These are phyloP conservation scores for Danionella dracula DNA, from an alignment of 2,797 vertebrate species.

Conservation along the genomic window DNA sequence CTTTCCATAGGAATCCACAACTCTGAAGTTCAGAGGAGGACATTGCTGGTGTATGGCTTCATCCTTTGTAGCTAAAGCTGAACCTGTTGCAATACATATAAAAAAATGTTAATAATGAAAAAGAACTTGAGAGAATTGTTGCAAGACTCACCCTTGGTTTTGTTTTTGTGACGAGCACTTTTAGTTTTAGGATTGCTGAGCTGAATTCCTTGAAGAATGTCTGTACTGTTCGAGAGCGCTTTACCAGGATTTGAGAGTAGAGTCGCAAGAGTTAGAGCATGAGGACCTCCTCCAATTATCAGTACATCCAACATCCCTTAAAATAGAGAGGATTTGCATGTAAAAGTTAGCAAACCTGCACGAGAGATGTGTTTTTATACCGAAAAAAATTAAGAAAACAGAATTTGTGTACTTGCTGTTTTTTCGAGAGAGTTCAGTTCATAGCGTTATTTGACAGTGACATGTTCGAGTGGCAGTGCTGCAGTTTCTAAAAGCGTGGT, in stretches of 20 bases:
- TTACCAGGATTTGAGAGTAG: conserved; percentile 52
- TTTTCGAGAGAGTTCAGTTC: not conserved
- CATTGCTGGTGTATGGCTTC: not conserved
- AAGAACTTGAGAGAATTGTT: too few species aligned
- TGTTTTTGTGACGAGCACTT: conserved; percentile 41
- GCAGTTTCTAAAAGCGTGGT: conserved; percentile 33
- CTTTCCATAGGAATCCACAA: conserved; percentile 70
- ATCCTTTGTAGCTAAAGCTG: conserved; percentile 17
- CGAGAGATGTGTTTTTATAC: not conserved
- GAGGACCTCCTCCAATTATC: conserved; percentile 71
- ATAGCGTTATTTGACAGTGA: not conserved
- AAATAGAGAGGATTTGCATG: conserved; percentile 6
- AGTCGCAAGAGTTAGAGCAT: conserved; percentile 70
- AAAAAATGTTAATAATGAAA: not conserved
- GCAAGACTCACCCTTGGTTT: conserved; percentile 41
- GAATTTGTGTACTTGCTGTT: not conserved
- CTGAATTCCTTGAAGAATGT: conserved; percentile 38
- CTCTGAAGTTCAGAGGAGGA: conserved; percentile 51
- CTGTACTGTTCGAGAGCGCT: not conserved
- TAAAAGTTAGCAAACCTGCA: not conserved
- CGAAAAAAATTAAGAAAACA: too few species aligned
- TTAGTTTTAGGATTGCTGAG: conserved; percentile 32
- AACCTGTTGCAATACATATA: conserved; percentile 40
- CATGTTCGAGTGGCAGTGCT: not conserved
- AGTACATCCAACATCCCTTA: conserved; percentile 64